A percentile compares a stretch with the other conserved stretches of the same genome.
Conservation (phyloP, 2,797 vertebrate genomes). For the Muscicapa striata region DNA sequence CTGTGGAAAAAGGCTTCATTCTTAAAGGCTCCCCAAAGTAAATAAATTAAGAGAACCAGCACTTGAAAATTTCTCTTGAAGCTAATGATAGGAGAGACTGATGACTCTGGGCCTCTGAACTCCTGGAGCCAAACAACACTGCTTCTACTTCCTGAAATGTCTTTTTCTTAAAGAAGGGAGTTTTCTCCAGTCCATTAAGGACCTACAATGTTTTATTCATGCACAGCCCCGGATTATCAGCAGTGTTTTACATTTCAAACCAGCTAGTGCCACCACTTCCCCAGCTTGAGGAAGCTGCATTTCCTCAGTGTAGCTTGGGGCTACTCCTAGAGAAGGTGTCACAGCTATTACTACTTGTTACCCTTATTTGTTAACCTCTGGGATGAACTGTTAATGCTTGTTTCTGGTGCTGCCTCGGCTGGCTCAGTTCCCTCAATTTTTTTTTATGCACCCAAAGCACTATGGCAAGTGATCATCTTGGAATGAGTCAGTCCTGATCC, state of each 20-base stretch:
- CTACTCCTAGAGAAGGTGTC: constrained; percentile 44
- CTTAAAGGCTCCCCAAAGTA: constrained; percentile 36
- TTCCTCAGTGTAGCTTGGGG: constrained; percentile 15
- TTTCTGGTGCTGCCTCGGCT: not conserved
- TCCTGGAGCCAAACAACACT: constrained; percentile 30
- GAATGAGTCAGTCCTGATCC: constrained; percentile 52
- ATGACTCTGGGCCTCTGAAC: not conserved
- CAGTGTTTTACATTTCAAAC: constrained; percentile 53
- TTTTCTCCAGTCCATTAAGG: constrained; percentile 29
- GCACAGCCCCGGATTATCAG: not conserved
- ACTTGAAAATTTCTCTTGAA: constrained; percentile 38
- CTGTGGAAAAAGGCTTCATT: constrained; percentile 10
- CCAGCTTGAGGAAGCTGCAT: not conserved
- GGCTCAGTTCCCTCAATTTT: not conserved
- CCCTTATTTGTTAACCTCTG: constrained; percentile 33
- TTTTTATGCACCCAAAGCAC: not conserved
- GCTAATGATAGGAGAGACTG: not conserved
- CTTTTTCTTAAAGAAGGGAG: constrained; percentile 1
- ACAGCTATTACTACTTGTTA: constrained; percentile 8
- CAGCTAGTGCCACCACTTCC: constrained; percentile 6
- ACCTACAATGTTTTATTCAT: constrained; percentile 56
- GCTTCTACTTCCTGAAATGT: constrained; percentile 13
- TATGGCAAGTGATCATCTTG: constrained; percentile 6
- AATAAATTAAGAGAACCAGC: constrained; percentile 42
- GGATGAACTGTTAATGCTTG: not conserved